Evolutionary conservation across 2,113 vertebrate genomes (phyloP).

Genomic region (Excalfactoria chinensis): DNA sequence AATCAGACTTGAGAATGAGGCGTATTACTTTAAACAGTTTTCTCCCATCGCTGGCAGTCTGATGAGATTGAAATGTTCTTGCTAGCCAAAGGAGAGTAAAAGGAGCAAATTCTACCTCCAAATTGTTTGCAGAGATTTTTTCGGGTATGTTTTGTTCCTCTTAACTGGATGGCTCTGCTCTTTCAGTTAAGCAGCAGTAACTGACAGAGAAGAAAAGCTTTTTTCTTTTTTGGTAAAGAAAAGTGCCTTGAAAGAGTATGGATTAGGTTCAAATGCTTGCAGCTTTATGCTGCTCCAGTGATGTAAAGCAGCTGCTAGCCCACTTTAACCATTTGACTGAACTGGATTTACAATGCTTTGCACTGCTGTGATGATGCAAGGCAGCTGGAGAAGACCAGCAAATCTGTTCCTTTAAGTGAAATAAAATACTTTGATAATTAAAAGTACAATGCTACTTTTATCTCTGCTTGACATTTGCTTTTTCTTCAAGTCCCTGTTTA

Average conservation of each 20-base stretch:
- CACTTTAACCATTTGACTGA: background rate
- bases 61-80: background rate
- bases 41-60: background rate
- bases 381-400: slow-evolving; percentile 32
- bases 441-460: slow-evolving; percentile 41
- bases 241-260: background rate
- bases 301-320: slow-evolving; percentile 46
- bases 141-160: background rate
- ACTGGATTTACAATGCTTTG: background rate
- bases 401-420: slow-evolving; percentile 19
- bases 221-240: background rate
- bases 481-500: slow-evolving; percentile 30
- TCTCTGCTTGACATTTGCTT: slow-evolving; percentile 28
- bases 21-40: background rate
- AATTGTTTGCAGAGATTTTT: background rate
- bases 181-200: background rate
- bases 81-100: background rate
- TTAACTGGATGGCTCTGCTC: background rate
- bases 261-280: background rate
- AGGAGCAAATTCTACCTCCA: background rate
- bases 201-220: background rate
- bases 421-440: slow-evolving; percentile 42
- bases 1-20: slow-evolving; percentile 1
- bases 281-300: slow-evolving; percentile 19
- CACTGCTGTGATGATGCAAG: slow-evolving; percentile 2